These are phyloP conservation scores for Eidolon helvum DNA, from an alignment of 2,113 vertebrate genomes.

Conservation along the genomic window DNA sequence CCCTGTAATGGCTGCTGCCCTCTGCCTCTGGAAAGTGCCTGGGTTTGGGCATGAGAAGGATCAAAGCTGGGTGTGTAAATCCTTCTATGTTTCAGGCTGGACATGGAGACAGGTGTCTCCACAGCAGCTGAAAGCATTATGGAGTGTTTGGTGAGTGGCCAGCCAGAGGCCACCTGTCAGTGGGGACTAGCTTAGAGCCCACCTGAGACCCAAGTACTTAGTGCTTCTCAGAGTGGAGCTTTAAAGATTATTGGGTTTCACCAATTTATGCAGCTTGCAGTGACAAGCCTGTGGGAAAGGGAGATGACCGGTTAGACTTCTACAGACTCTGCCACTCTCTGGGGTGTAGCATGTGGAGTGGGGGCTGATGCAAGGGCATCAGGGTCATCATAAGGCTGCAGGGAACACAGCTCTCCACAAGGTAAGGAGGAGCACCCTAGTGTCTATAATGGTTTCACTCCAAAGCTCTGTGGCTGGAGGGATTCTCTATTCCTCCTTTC, in stretches of 20 bases:
- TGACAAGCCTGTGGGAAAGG: neutral
- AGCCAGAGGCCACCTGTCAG: neutral
- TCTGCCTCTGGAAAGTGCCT: neutral
- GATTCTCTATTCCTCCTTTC: neutral
- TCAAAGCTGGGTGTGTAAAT: neutral
- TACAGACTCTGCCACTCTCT: neutral
- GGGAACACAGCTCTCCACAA: rapidly evolving
- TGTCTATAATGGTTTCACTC: neutral
- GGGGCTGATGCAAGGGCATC: neutral
- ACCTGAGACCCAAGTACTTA: neutral
- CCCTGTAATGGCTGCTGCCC: neutral
- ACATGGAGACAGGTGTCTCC: neutral
- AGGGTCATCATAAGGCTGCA: neutral
- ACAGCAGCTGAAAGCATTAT: neutral
- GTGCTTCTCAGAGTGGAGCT: neutral
- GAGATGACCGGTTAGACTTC: neutral
- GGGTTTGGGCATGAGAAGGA: rapidly evolving
- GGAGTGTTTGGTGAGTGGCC: neutral
- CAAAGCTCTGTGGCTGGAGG: neutral
- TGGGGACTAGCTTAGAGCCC: neutral
- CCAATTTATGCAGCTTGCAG: neutral
- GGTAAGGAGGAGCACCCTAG: rapidly evolving
- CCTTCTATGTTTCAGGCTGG: neutral
- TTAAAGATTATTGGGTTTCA: neutral
- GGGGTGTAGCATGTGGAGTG: neutral